These are phyloP conservation scores for Eristalis intricaria DNA, from an alignment of 2,888 invertebrate genomes.

Conservation along the genomic window DNA sequence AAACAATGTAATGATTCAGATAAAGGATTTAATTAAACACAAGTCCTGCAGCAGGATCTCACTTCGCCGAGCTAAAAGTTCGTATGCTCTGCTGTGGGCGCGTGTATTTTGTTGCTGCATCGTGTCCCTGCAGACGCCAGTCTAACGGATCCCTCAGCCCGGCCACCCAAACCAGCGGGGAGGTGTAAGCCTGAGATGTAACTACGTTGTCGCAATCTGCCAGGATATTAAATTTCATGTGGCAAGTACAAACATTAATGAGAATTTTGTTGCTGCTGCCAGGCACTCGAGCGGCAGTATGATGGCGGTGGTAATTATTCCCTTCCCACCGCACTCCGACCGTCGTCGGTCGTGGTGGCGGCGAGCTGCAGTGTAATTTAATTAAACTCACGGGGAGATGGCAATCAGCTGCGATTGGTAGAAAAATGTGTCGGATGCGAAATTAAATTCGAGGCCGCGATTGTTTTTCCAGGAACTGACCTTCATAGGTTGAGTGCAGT, in stretches of 20 bases:
- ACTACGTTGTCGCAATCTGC: constrained; percentile 46
- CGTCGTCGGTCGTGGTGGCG: background rate
- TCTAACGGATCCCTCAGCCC: background rate
- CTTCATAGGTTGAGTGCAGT: background rate
- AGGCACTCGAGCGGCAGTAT: background rate
- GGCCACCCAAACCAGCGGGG: background rate
- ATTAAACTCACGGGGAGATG: constrained; percentile 17
- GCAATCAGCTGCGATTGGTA: background rate
- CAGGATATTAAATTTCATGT: constrained; percentile 58
- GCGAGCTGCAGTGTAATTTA: constrained; percentile 29
- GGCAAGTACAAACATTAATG: constrained; percentile 47
- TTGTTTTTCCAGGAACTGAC: background rate
- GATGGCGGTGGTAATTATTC: background rate
- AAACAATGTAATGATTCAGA: constrained; percentile 43
- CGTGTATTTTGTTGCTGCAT: background rate
- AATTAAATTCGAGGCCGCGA: background rate
- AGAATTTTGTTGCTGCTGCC: constrained; percentile 49
- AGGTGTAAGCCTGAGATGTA: constrained; percentile 14
- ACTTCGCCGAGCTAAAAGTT: background rate
- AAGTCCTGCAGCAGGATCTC: constrained; percentile 10
- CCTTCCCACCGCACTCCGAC: background rate
- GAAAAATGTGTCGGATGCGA: background rate
- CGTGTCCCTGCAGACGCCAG: background rate
- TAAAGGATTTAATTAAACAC: constrained; percentile 63
- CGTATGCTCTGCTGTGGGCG: background rate